Evolutionary conservation across 2,797 vertebrate genomes (phyloP).

Genomic region (Anguilla marmorata): DNA sequence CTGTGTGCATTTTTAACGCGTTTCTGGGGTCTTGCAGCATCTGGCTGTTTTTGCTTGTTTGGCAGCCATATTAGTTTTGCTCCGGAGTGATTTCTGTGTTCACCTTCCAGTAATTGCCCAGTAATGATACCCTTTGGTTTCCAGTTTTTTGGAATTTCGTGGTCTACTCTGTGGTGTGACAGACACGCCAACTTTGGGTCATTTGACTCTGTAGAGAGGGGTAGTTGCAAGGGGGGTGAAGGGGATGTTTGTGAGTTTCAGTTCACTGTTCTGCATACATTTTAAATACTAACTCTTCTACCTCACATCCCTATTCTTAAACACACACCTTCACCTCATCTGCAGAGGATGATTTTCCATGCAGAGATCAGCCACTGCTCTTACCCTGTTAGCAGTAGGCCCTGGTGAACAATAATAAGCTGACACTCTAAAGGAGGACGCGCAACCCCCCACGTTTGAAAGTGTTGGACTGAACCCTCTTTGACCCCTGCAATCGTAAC

Average conservation of each 20-base stretch:
- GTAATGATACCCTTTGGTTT: slow-evolving; percentile 67
- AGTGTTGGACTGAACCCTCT: slow-evolving; percentile 1
- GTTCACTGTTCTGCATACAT: background rate
- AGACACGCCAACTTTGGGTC: slow-evolving; percentile 38
- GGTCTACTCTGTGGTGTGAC: slow-evolving; percentile 39
- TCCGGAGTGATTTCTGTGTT: slow-evolving; percentile 52
- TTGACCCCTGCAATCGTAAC: slow-evolving; percentile 22
- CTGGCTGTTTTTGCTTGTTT: slow-evolving; percentile 35
- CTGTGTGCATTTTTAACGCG: background rate
- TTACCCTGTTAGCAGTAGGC: background rate
- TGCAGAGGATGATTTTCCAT: background rate
- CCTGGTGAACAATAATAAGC: slow-evolving; percentile 7
- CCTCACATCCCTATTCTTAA: background rate
- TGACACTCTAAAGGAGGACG: background rate
- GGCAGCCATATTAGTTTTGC: slow-evolving; percentile 53
- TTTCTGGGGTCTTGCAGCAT: slow-evolving; percentile 16
- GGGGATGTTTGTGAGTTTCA: slow-evolving; percentile 42
- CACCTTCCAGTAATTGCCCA: slow-evolving; percentile 46
- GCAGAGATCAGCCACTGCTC: background rate
- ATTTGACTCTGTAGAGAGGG: slow-evolving; percentile 30
- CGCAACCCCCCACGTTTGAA: background rate
- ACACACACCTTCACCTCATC: background rate
- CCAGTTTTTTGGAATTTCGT: slow-evolving; percentile 53
- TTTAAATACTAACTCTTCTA: background rate
- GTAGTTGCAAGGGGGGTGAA: slow-evolving; percentile 10